Conservation (phyloP, 1,140 invertebrate genomes). For the Vollenhovia emeryi region DNA sequence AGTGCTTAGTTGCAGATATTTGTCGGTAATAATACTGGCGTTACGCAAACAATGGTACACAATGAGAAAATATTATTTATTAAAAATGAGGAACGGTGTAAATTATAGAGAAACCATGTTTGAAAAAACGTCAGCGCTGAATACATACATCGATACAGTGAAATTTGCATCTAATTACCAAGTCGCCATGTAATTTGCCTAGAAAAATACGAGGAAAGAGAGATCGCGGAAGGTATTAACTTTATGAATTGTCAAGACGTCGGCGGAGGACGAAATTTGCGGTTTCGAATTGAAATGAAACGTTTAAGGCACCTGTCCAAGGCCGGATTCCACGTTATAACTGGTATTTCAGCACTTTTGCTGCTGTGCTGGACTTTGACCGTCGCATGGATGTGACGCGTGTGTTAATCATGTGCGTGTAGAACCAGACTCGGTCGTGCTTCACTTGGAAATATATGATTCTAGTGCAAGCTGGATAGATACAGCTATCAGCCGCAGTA, state of each 20-base stretch:
- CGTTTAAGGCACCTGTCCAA: conserved; percentile 1
- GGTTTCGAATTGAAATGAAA: not conserved
- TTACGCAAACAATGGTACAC: not conserved
- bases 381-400: conserved; percentile 2
- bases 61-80: not conserved
- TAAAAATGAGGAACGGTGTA: not conserved
- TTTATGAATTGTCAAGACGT: not conserved
- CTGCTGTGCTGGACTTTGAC: conserved; percentile 37
- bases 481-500: not conserved
- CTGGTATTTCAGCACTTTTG: conserved; percentile 44
- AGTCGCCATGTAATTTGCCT: not conserved
- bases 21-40: too few species aligned
- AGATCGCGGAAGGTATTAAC: not conserved
- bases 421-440: not conserved
- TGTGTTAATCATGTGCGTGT: conserved; percentile 20
- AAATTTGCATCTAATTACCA: not conserved
- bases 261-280: not conserved
- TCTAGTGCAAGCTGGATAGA: not conserved
- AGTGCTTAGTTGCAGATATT: not conserved
- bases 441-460: conserved; percentile 3
- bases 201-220: not conserved
- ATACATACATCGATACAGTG: not conserved
- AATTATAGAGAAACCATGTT: not conserved
- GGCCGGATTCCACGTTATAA: conserved; percentile 1
- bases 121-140: not conserved